phyloP scores from a whole-genome alignment of 2,113 vertebrate species.

The Muscicapa adusta region DNA sequence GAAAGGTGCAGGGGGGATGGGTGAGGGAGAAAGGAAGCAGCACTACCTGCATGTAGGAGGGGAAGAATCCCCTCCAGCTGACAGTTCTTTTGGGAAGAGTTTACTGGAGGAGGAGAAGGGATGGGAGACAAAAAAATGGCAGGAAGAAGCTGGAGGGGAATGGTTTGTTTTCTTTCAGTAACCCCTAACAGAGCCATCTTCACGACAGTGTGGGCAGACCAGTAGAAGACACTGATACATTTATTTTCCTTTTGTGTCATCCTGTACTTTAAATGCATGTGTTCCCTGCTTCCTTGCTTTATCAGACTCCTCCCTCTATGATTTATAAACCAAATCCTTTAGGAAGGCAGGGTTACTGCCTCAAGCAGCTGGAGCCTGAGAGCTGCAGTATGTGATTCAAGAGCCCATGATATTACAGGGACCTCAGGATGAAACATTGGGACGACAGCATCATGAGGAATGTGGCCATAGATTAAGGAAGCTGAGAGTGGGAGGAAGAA shows the following conservation, averaged over 20 bases:
- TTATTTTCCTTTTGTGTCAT: not conserved
- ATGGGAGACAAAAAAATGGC: not conserved
- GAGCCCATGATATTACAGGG: not conserved
- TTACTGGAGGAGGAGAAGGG: not conserved
- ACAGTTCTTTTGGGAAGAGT: not conserved
- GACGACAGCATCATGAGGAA: not conserved
- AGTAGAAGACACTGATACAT: not conserved
- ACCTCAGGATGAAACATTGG: not conserved
- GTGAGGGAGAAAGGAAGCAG: not conserved
- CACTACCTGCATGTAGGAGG: fast-evolving
- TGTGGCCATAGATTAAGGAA: fast-evolving
- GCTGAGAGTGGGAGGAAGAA: not conserved
- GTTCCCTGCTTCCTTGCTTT: not conserved
- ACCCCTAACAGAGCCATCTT: not conserved
- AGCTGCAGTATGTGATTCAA: not conserved
- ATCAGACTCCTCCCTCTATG: not conserved
- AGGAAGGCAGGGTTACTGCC: not conserved
- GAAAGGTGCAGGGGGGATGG: not conserved
- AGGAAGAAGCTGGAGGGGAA: not conserved
- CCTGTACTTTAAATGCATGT: not conserved
- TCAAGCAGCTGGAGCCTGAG: not conserved
- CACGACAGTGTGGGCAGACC: not conserved
- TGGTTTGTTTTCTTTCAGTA: not conserved
- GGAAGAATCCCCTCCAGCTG: not conserved
- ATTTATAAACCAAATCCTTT: not conserved